Conservation (phyloP, 2,888 invertebrate genomes). For the Meghimatium bilineatum region DNA sequence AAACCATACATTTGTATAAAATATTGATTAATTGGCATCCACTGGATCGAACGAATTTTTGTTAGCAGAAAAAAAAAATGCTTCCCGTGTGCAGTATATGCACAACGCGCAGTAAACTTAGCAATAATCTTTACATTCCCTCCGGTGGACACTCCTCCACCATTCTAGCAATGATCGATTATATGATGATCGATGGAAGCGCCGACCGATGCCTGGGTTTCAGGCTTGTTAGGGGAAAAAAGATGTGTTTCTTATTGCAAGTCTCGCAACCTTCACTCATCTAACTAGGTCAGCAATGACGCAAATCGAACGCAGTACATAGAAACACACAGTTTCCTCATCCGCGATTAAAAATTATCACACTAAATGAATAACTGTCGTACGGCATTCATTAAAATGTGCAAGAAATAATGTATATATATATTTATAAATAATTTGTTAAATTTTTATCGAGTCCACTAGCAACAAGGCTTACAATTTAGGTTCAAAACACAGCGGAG, state of each 20-base stretch:
- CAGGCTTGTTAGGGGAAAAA: slow-evolving; percentile 37
- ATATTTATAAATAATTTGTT: background rate
- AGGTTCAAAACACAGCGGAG: slow-evolving; percentile 27
- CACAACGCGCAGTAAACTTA: slow-evolving; percentile 28
- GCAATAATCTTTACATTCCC: slow-evolving; percentile 32
- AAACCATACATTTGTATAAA: too few species aligned
- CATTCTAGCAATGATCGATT: slow-evolving; percentile 40
- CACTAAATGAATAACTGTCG: background rate
- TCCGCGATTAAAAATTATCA: slow-evolving; percentile 49
- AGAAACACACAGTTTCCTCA: slow-evolving; percentile 50
- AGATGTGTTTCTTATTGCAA: slow-evolving; percentile 41
- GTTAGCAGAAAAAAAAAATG: slow-evolving; percentile 2
- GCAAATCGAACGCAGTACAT: slow-evolving; percentile 56
- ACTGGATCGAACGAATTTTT: background rate
- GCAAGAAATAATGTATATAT: background rate
- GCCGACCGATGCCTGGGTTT: slow-evolving; percentile 38
- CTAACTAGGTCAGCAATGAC: slow-evolving; percentile 58
- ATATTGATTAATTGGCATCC: background rate
- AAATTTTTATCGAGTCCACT: too few species aligned
- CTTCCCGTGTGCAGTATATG: background rate
- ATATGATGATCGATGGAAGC: slow-evolving; percentile 43
- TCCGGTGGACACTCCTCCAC: slow-evolving; percentile 36
- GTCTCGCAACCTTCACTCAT: slow-evolving; percentile 39
- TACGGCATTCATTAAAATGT: background rate
- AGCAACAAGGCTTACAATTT: too few species aligned